Evolutionary conservation across 2,113 vertebrate genomes (phyloP).

Genomic region (Macaca nemestrina): DNA sequence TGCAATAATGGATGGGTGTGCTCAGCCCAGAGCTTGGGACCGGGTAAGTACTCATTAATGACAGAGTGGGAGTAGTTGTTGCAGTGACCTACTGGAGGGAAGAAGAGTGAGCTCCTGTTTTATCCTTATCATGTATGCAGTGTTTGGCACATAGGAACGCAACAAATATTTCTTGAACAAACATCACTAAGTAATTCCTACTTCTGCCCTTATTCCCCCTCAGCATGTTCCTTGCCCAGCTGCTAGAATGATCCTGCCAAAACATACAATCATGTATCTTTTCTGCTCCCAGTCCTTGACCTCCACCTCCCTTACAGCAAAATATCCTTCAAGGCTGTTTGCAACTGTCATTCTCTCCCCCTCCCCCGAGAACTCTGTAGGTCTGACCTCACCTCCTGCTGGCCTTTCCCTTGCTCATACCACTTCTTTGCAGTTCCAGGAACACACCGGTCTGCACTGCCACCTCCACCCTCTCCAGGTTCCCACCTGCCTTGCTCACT

Average conservation of each 20-base stretch:
- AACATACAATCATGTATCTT: rapidly evolving
- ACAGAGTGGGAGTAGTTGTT: rapidly evolving
- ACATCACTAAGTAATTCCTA: neutral
- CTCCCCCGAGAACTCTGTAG: neutral
- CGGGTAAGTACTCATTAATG: neutral
- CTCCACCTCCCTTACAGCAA: neutral
- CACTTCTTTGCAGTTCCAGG: neutral
- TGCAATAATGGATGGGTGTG: too few species aligned
- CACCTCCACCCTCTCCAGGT: neutral
- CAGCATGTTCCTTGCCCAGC: neutral
- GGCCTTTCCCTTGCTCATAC: neutral
- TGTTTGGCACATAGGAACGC: neutral
- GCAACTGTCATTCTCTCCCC: neutral
- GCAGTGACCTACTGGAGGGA: neutral
- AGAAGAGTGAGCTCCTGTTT: neutral
- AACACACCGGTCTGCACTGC: neutral
- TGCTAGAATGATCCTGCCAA: too few species aligned
- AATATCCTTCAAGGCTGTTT: neutral
- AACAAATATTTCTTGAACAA: neutral
- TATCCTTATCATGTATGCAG: rapidly evolving
- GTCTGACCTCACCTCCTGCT: neutral
- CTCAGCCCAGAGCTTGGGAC: neutral
- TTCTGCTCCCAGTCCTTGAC: neutral
- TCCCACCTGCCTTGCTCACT: neutral
- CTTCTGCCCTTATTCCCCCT: neutral